Base-by-base conservation (phyloP, 30 jellyfish, hydroid and myxozoan genomes). In the Hydractinia echinata region DNA sequence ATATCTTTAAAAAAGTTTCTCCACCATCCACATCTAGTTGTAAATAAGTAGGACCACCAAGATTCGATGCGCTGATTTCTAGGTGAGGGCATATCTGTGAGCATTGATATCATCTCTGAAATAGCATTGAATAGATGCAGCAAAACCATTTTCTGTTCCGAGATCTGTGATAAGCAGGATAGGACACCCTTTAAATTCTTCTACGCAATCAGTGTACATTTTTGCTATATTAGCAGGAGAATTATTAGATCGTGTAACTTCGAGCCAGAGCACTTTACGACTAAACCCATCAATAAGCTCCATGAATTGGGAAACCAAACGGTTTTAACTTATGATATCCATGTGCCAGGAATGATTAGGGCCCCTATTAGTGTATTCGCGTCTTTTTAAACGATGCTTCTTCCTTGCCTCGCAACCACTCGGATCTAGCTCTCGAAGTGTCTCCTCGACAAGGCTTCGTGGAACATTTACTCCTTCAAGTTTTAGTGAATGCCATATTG, bases 91-190 rank as follows among this genome's bases (percentile, higher is more conserved):
- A 60, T 77, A 86, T 54, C 55, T 66, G 62, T 85, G 94, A 9
- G 76, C 52, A 51, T 79, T 89, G 39, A 54, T 16, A 61, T 66
- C 71, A 61, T 79, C 76, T 10, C 82, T 67, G 61, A 86, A 79
- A 66, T 18, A 86, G 50, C 81, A 54, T 19, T 86, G 95, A 11
- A 86, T 80, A 11, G 94, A 85, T 8, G 95, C 90, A 60, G 67
- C 56, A 19, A 72, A 39, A 16, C 95, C 95, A 64, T 86, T 86
- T 73, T 86, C 95, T 54, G 89, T 79, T 10, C 95, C 95, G 49
- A 70, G 67, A 61, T 86, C 95, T n/a, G 95, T 67, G 30, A 79
- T 73, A 5, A 86, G 66, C 67, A 79, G 11, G 16, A 61, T 77
- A 79, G 95, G 89, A 20, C 89, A 86, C 7, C 95, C 90, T 10